Conservation (phyloP, 2,797 vertebrate species). For the Fratercula arctica region DNA sequence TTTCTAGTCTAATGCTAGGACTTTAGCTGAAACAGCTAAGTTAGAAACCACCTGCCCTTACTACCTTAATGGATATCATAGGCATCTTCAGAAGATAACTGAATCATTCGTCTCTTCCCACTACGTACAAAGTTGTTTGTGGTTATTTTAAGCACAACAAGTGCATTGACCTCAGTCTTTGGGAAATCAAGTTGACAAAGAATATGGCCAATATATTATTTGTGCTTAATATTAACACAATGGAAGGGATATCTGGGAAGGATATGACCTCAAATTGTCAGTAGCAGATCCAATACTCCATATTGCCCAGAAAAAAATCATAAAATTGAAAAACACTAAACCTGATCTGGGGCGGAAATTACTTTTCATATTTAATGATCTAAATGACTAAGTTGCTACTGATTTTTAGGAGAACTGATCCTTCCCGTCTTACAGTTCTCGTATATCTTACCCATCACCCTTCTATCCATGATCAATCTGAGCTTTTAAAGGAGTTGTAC, state of each 20-base stretch:
- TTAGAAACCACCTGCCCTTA: background rate
- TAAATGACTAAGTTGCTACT: background rate
- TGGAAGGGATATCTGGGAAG: background rate
- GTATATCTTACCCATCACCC: background rate
- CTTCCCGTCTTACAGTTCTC: background rate
- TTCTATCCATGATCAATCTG: background rate
- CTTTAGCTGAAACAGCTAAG: background rate
- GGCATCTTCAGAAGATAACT: background rate
- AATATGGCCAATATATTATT: background rate
- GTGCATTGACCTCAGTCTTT: background rate
- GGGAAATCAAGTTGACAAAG: background rate
- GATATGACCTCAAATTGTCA: background rate
- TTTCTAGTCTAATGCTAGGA: background rate
- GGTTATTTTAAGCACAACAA: background rate
- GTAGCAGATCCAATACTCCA: background rate
- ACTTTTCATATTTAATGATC: background rate
- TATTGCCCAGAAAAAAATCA: background rate
- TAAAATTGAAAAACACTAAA: background rate
- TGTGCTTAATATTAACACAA: background rate
- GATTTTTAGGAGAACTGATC: background rate
- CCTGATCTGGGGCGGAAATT: background rate
- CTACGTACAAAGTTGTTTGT: background rate
- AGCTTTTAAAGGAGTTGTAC: background rate
- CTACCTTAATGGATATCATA: background rate
- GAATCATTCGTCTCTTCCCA: background rate